Percentiles rank a stretch among this genome's conserved stretches.
Evolutionary conservation across 2,888 invertebrate genomes (phyloP).

Genomic region (Apocheima hispidaria): DNA sequence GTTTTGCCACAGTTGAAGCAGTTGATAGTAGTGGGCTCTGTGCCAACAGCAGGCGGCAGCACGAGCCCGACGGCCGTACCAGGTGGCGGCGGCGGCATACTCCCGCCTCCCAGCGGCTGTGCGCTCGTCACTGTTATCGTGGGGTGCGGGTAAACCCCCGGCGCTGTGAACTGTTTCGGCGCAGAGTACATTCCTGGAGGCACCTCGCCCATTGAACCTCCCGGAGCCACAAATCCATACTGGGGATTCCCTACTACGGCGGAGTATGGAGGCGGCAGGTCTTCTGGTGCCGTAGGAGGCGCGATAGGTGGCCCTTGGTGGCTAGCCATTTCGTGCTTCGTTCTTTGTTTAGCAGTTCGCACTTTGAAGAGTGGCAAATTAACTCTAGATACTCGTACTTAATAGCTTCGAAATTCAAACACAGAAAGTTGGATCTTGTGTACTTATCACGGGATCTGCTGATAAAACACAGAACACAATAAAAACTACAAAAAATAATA

Average conservation of each 20-base stretch:
- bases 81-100: conserved; percentile 57
- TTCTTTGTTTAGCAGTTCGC: too few species aligned
- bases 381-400: background rate
- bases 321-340: conserved; percentile 59
- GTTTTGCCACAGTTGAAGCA: conserved; percentile 80
- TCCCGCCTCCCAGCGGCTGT: conserved; percentile 63
- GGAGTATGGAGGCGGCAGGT: conserved; percentile 81
- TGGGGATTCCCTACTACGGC: conserved; percentile 76
- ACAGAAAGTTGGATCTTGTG: background rate
- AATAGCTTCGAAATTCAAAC: conserved; percentile 5
- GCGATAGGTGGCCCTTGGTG: conserved; percentile 57
- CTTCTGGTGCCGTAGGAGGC: conserved; percentile 69
- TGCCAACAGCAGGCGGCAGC: conserved; percentile 74
- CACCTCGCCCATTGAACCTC: conserved; percentile 35
- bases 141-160: conserved; percentile 79
- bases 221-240: conserved; percentile 69
- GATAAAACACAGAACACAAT: conserved; percentile 1
- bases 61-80: conserved; percentile 71
- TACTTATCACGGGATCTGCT: background rate
- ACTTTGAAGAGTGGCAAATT: background rate
- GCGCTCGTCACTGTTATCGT: conserved; percentile 60
- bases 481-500: background rate
- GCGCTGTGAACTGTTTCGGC: conserved; percentile 73
- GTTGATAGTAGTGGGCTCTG: conserved; percentile 76
- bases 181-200: conserved; percentile 53